phyloP scores from a whole-genome alignment of 1,140 invertebrate species.

The Zaprionus ghesquierei region DNA sequence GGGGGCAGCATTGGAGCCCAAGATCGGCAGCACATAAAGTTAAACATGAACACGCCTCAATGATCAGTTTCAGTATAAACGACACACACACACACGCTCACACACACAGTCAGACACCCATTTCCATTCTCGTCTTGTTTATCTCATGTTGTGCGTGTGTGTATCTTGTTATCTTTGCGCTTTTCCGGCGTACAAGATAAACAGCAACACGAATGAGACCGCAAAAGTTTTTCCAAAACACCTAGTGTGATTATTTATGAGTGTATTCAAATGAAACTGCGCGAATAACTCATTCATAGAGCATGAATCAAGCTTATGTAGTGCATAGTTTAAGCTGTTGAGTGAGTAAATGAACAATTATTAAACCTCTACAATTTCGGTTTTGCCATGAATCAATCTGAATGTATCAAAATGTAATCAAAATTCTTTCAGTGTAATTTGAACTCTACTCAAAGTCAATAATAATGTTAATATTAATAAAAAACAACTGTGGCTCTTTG shows the following conservation, averaged over 20 bases:
- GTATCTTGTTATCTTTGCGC: slow-evolving; percentile 59
- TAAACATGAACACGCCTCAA: slow-evolving; percentile 67
- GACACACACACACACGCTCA: neutral
- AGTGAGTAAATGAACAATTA: too few relatives aligned
- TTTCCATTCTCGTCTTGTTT: slow-evolving; percentile 48
- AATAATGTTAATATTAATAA: neutral
- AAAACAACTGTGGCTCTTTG: neutral
- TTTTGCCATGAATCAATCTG: too few relatives aligned
- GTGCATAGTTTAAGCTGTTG: neutral
- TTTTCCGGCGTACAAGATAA: slow-evolving; percentile 70
- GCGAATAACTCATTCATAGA: neutral
- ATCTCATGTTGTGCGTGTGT: slow-evolving; percentile 2
- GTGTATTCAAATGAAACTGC: neutral
- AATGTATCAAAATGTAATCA: too few relatives aligned
- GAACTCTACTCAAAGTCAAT: neutral
- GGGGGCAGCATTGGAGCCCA: slow-evolving; percentile 21
- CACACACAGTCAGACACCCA: neutral
- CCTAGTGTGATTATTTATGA: slow-evolving; percentile 6
- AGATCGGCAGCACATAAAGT: slow-evolving; percentile 54
- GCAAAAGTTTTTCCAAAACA: neutral
- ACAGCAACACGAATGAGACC: slow-evolving; percentile 24
- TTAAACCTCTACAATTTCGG: too few relatives aligned
- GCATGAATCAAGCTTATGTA: neutral
- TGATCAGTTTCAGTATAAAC: slow-evolving; percentile 41
- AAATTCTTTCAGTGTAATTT: neutral